Evolutionary conservation across 2,797 vertebrate species (phyloP), one percentile per base, ranked within the genome.

Genomic region (Eurystomus glaucurus): DNA sequence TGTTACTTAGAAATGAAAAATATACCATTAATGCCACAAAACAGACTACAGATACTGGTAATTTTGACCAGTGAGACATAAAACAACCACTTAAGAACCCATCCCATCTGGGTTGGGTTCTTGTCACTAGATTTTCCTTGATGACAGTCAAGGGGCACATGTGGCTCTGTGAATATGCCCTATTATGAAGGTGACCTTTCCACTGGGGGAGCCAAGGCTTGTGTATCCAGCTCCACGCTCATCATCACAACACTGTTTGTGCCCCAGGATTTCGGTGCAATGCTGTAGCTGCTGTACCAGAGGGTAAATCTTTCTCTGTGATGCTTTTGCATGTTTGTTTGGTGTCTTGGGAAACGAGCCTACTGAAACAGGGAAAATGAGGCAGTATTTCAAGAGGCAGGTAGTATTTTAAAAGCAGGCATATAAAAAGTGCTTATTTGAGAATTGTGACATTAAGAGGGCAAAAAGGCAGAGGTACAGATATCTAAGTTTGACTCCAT

Each of bases 211-310:
- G 19, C 16, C 11, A 39, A 39, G 12, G 18, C 21, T n/a, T 31
- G 23, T 23, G 15, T 37, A 13, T 64, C 31, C 31, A 43, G 19
- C 39, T 55, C 33, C 10, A 3, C 0, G 1, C 14, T 87, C 6
- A 14, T 65, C 29, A 35, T 28, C 9, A 17, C 0, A 0, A 16
- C 22, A 20, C 14, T 45, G 5, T 37, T 2, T 22, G 28, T 23
- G 20, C 31, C 28, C 10, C 48, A 23, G 37, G 50, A 37, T 66
- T 77, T 85, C 39, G 48, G 4, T 81, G n/a, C 62, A 23, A 20
- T 65, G 15, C 62, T 64, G 1, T 25, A 68, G 61, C 29, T 74
- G 50, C 43, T 50, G 10, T 76, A 37, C 19, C 23, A 57, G 28
- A 18, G 29, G 7, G 7, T 37, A 37, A 10, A 4, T 60, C 52